Percentiles rank a stretch among this genome's conserved stretches.
phyloP scores from a whole-genome alignment of 1,140 invertebrate genomes.

The Drosophila melanogaster region DNA sequence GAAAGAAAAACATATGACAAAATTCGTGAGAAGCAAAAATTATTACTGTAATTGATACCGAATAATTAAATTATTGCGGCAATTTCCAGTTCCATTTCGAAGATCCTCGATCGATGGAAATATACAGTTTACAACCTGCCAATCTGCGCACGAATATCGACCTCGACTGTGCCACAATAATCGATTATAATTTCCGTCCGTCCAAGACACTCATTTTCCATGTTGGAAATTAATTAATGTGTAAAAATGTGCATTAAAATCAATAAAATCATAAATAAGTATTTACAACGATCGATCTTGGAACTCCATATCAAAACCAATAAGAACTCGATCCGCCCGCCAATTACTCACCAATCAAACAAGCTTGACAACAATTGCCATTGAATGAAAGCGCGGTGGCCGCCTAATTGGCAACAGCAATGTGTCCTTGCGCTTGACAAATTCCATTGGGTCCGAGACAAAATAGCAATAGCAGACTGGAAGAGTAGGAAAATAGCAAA shows the following conservation, averaged over 20 bases:
- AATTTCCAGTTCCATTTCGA: constrained; percentile 4
- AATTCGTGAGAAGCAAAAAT: no score
- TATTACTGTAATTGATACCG: not conserved
- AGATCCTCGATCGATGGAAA: not conserved
- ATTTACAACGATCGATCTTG: constrained; percentile 40
- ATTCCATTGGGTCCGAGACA: constrained; percentile 55
- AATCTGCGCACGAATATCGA: constrained; percentile 29
- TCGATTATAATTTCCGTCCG: constrained; percentile 53
- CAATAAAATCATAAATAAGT: constrained; percentile 78
- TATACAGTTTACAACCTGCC: constrained; percentile 21
- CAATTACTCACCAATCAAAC: constrained; percentile 80
- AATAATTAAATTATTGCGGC: not conserved
- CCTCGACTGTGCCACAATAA: constrained; percentile 22
- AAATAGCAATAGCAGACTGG: constrained; percentile 19
- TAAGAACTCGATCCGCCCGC: constrained; percentile 7
- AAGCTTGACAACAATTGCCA: constrained; percentile 82
- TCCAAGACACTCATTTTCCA: constrained; percentile 20
- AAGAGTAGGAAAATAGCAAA: constrained; percentile 19
- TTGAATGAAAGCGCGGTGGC: constrained; percentile 52
- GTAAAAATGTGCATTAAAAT: constrained; percentile 72
- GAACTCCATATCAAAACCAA: not conserved
- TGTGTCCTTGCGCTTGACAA: constrained; percentile 82
- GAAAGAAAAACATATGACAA: not conserved
- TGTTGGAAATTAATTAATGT: constrained; percentile 59
- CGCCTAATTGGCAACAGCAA: constrained; percentile 72